Evolutionary conservation across 2,888 invertebrate species (phyloP), one percentile per base, ranked within the genome.

Genomic region (Drosophila affinis): DNA sequence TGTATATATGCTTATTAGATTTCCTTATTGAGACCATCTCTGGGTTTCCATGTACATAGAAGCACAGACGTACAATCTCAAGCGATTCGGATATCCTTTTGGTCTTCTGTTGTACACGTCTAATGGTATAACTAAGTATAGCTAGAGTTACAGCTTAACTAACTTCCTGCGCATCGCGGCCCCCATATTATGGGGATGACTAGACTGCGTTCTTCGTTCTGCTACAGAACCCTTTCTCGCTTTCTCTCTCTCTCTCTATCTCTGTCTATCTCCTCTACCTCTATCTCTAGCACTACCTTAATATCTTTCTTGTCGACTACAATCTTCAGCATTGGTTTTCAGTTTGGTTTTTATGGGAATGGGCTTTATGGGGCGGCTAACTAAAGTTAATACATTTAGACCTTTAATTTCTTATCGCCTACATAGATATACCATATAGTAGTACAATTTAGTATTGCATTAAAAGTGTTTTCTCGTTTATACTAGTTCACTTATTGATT

Each of bases 91-190:
- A 59, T 81, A 55, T 79, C 63, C 67, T 70, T 75, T 88, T 89
- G 86, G 88, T 90, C 90, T 81, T 79, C 87, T 81, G 80, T 82
- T 68, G 79, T 78, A 77, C 78, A 85, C 87, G 77, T 80, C 86
- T 84, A 84, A 78, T 76, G 79, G 80, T 80, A 80, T 83, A 88
- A 76, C 80, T 84, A 88, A 59, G 62, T 75, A 75, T 70, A 61
- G 59, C 75, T 69, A 62, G 68, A 59, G 49, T 76, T 76, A 82
- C 56, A 72, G 39, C 83, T 83, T 88, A 79, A 85, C 78, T 82
- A 81, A 76, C 72, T 80, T 73, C 72, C 77, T 69, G 76, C 75
- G 21, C 47, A 78, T 71, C 87, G 81, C 84, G 67, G 70, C 39
- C 72, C 80, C 83, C 88, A 88, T 84, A 88, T 88, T 84, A 84